Evolutionary conservation across 35 echinoderm and acorn worm genomes (phyloP).

Genomic region (Amphiura filiformis): DNA sequence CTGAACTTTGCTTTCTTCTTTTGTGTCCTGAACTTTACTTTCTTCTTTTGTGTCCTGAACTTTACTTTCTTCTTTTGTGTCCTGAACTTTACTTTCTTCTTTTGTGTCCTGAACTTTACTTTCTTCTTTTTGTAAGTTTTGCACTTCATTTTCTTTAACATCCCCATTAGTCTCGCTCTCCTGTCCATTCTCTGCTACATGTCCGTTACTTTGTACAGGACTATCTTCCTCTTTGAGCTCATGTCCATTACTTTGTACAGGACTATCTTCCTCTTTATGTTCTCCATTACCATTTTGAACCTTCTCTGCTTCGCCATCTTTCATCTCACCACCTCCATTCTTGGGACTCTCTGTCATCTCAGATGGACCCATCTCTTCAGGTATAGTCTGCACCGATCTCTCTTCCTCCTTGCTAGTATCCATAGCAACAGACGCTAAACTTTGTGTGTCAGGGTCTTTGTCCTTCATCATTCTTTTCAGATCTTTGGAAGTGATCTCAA

Average conservation of each 20-base stretch:
- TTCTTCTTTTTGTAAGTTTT: background rate
- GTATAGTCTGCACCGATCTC: conserved; percentile 8
- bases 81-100: background rate
- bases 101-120: background rate
- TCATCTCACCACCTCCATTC: background rate
- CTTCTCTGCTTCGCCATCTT: background rate
- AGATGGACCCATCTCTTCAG: conserved; percentile 17
- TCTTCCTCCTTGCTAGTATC: background rate
- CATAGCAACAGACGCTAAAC: background rate
- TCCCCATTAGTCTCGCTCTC: background rate
- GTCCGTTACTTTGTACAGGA: background rate
- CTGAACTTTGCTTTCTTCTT: too few species aligned
- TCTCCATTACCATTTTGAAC: background rate
- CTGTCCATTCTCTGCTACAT: background rate
- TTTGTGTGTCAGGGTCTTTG: conserved; percentile 40
- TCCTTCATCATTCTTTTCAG: conserved; percentile 70
- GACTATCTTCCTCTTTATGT: background rate
- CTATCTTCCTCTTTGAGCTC: background rate
- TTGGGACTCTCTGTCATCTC: background rate
- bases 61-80: background rate
- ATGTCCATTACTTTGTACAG: background rate
- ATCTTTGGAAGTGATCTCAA: conserved; percentile 83
- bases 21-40: background rate
- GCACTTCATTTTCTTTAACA: background rate
- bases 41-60: background rate